Evolutionary conservation across 2,113 vertebrate genomes (phyloP).

Genomic region (Percopsis transmontana): DNA sequence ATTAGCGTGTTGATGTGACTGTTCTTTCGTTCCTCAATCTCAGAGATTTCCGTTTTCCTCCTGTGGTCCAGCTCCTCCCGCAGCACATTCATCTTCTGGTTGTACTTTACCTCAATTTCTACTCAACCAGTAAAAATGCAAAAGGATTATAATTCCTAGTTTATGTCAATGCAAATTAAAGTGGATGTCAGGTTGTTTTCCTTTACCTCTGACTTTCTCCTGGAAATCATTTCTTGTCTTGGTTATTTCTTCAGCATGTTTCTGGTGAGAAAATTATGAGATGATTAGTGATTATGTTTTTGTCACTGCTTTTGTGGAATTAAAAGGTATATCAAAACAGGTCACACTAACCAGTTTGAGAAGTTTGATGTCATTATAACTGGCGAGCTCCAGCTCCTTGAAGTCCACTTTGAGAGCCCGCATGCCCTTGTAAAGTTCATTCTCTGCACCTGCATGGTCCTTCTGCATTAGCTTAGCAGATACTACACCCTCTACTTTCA

Average conservation of each 20-base stretch:
- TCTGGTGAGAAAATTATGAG: constrained; percentile 74
- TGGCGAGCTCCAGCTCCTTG: constrained; percentile 83
- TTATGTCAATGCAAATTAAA: neutral
- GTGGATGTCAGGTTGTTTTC: neutral
- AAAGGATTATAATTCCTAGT: neutral
- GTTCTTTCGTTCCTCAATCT: constrained; percentile 85
- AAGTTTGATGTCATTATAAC: constrained; percentile 77
- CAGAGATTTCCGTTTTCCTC: constrained; percentile 80
- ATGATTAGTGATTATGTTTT: neutral
- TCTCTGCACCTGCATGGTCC: constrained; percentile 80
- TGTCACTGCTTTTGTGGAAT: neutral
- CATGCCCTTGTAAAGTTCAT: constrained; percentile 69
- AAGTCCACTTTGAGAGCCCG: constrained; percentile 70
- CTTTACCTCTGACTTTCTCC: constrained; percentile 83
- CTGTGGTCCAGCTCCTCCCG: constrained; percentile 80
- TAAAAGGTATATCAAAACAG: neutral
- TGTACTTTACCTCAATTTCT: constrained; percentile 84
- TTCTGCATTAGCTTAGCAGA: constrained; percentile 76
- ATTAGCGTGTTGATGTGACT: constrained; percentile 79
- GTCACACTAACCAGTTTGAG: constrained; percentile 81
- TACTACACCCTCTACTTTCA: constrained; percentile 75
- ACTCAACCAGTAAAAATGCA: constrained; percentile 8
- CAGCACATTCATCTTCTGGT: constrained; percentile 79
- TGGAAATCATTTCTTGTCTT: constrained; percentile 76
- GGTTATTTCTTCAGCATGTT: constrained; percentile 82